Base-by-base conservation (phyloP, 2,888 invertebrate genomes). In the Pasiphila rectangulata region DNA sequence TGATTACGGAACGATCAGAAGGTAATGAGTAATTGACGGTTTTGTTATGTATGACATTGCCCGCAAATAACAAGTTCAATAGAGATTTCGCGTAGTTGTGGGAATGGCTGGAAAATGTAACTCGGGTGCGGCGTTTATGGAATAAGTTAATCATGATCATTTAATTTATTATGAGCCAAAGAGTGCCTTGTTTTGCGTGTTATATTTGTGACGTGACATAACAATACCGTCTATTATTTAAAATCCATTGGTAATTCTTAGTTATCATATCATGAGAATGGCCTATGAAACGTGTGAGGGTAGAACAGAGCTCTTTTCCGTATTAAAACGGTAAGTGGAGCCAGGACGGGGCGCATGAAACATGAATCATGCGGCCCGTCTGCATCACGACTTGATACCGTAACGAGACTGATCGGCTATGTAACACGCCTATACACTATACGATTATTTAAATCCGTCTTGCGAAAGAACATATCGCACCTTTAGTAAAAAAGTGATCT, bases 331-430 rank as follows among this genome's bases (percentile, higher is more conserved):
- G 40, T 43, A 35, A 15, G 37, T 19, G 4, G 32, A 24, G 34
- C 25, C 35, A n/a, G 20, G 25, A n/a, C 23, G 40, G 46, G 29
- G 34, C 35, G 38, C 35, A 19, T 23, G 17, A 21, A 34, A 32
- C 21, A n/a, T n/a, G n/a, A n/a, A n/a, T 38, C 23, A 29, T 39
- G 43, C 35, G 12, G n/a, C 30, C 44, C 43, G 34, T 27, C 20
- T 44, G 44, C 48, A 27, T 36, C 25, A 54, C 50, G 51, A 39
- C 49, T 41, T 35, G 20, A 58, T 63, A 60, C 64, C 59, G 64
- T 57, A 57, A 66, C 59, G 69, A 75, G 75, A 75, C 75, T 75
- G 75, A 75, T 61, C 17, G 30, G 30, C 30, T 30, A 30, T 30
- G 30, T 30, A 30, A 30, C 13, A 37, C 9, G 21, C 21, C 21